Base-by-base conservation (phyloP, 2,113 vertebrate genomes). In the Nesospiza acunhae region DNA sequence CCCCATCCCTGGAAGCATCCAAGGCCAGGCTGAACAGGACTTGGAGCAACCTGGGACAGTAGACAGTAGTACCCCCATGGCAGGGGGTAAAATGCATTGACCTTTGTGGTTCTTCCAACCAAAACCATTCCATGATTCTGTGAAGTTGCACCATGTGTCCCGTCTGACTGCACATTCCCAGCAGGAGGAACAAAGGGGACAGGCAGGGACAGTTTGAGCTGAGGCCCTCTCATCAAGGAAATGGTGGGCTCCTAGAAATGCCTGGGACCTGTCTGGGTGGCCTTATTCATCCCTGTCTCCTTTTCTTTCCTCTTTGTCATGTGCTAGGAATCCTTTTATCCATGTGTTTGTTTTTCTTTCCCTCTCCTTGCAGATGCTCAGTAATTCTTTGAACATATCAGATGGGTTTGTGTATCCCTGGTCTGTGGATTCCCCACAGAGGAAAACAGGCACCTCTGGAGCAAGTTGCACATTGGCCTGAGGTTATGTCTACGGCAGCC, bases 291-390 rank as follows among this genome's bases (percentile, higher is more conserved):
- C 92, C 90, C 75, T 92, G 75, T 90, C 95, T 97, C 95, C 79
- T 93, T 90, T 88, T 53, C 79, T 96, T 92, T 56, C 75, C 82
- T 93, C 55, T 97, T 92, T 94, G 95, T 96, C 96, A 94, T 97
- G 82, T 94, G 66, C 68, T 78, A 96, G 90, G 96, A 97, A 97
- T 97, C 88, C 96, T 97, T 97, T 96, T 84, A 97, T 96, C 92
- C 50, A 0, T 2, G 1, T 96, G 95, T 97, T 97, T 97, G 95
- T 97, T 97, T 97, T 93, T 96, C 88, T 97, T 97, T 96, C 79
- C 31, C 39, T 94, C 63, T 96, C 75, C 63, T 96, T 83, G 90
- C 96, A 95, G 94, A 97, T 95, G 95, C 94, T 93, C 90, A 75
- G 85, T 79, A 93, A 96, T 93, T 96, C 92, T 94, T 95, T 96